phyloP scores from a whole-genome alignment of 2,888 invertebrate species.

The Entomobrya proxima region DNA sequence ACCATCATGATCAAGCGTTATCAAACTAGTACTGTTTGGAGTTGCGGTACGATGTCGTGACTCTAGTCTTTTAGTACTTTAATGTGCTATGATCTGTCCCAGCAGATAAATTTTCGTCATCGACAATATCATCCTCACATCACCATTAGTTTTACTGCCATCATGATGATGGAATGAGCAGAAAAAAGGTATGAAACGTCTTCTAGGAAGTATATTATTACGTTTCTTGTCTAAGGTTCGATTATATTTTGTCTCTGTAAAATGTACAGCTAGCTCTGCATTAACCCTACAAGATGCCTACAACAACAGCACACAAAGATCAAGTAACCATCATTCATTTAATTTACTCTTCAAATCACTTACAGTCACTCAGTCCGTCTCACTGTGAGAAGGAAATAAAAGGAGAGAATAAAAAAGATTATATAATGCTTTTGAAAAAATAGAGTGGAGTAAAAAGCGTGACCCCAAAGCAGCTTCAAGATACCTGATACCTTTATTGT shows the following conservation, averaged over 20 bases:
- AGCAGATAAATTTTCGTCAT: slow-evolving; percentile 13
- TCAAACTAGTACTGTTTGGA: neutral
- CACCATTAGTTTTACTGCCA: neutral
- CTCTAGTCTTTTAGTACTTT: slow-evolving; percentile 40
- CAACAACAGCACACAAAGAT: neutral
- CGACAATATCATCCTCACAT: slow-evolving; percentile 6
- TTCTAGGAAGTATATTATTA: slow-evolving; percentile 14
- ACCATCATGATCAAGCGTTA: slow-evolving; percentile 12
- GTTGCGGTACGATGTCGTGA: slow-evolving; percentile 46
- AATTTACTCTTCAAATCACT: slow-evolving; percentile 35
- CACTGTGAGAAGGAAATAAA: neutral
- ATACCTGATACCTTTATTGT: neutral
- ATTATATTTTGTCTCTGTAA: neutral
- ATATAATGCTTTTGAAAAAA: slow-evolving; percentile 17
- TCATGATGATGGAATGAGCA: neutral
- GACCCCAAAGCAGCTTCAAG: neutral
- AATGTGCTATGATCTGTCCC: slow-evolving; percentile 31
- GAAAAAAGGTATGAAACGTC: neutral
- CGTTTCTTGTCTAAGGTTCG: neutral
- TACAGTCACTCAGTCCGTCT: neutral
- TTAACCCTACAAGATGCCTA: neutral
- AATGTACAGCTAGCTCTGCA: neutral
- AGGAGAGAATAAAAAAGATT: neutral
- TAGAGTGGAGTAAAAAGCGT: slow-evolving; percentile 2
- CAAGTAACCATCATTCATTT: slow-evolving; percentile 27